Conservation (phyloP, 2,888 invertebrate species). For the Leucozona laternaria region DNA sequence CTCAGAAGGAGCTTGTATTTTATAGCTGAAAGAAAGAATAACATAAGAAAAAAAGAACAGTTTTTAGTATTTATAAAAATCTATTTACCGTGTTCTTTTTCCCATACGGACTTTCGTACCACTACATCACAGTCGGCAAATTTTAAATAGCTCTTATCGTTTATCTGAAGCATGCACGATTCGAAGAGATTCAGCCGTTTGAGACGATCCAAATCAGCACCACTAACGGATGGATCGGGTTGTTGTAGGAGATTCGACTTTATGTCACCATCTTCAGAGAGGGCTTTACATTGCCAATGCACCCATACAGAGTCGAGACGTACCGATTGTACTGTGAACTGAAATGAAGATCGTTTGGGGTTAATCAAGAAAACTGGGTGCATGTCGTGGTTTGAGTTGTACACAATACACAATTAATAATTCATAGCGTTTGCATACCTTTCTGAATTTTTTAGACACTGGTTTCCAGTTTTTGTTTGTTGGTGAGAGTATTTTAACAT, state of each 20-base stretch:
- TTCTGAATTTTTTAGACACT: slow-evolving; percentile 85
- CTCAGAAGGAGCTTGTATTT: slow-evolving; percentile 78
- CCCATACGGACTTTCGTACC: slow-evolving; percentile 91
- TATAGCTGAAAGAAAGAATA: slow-evolving; percentile 67
- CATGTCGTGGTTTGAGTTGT: background rate
- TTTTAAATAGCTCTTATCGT: slow-evolving; percentile 93
- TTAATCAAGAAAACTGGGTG: background rate
- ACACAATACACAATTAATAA: background rate
- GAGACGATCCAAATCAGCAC: slow-evolving; percentile 92
- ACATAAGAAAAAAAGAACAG: background rate
- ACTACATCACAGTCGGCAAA: slow-evolving; percentile 90
- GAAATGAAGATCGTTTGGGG: slow-evolving; percentile 25
- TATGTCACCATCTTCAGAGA: slow-evolving; percentile 85
- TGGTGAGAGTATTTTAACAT: slow-evolving; percentile 91
- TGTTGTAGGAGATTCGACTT: slow-evolving; percentile 86
- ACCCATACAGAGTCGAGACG: slow-evolving; percentile 92
- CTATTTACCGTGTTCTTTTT: slow-evolving; percentile 86
- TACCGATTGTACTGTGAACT: slow-evolving; percentile 93
- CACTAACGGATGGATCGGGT: slow-evolving; percentile 88
- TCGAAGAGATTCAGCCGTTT: slow-evolving; percentile 94
- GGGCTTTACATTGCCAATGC: slow-evolving; percentile 93
- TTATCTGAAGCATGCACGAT: slow-evolving; percentile 94
- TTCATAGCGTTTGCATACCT: background rate
- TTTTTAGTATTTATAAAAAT: background rate
- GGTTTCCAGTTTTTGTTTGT: slow-evolving; percentile 87